These are phyloP conservation scores for Acanthurus lineatus DNA, from an alignment of 2,797 vertebrate genomes.

Conservation along the genomic window DNA sequence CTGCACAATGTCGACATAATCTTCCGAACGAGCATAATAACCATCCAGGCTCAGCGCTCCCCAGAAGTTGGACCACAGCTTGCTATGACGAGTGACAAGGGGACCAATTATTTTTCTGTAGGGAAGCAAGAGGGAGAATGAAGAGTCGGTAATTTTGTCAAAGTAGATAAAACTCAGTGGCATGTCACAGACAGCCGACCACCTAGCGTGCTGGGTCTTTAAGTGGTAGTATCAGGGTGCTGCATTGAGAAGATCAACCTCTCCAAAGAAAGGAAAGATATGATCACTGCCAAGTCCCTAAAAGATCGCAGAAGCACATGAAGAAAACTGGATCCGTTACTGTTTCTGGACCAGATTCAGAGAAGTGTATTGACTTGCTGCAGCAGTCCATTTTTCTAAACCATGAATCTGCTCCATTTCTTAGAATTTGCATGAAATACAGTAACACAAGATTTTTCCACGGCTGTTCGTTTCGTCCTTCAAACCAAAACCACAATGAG, in stretches of 20 bases:
- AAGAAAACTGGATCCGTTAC: conserved; percentile 31
- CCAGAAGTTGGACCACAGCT: conserved; percentile 99
- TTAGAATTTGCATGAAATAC: conserved; percentile 36
- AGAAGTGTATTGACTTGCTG: neutral
- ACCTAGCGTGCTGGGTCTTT: conserved; percentile 48
- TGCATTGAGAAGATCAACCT: conserved; percentile 45
- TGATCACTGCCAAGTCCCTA: conserved; percentile 38
- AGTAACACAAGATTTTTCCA: conserved; percentile 37
- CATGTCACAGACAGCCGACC: conserved; percentile 57
- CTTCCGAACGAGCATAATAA: conserved; percentile 97
- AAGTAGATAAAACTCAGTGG: conserved; percentile 60
- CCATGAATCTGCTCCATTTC: conserved; percentile 23
- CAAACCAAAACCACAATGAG: conserved; percentile 44
- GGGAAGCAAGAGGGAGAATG: conserved; percentile 52
- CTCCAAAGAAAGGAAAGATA: conserved; percentile 40
- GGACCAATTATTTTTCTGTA: conserved; percentile 96
- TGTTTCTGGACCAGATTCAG: conserved; percentile 26
- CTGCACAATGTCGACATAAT: conserved; percentile 98
- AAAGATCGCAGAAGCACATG: conserved; percentile 26
- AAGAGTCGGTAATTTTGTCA: conserved; percentile 65
- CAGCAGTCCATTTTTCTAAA: neutral
- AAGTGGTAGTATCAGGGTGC: conserved; percentile 28
- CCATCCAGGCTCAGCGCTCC: conserved; percentile 96
- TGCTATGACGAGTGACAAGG: conserved; percentile 94
- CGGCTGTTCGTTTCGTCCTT: conserved; percentile 16